phyloP scores from a whole-genome alignment of 2,797 vertebrate genomes.

The Pseudomugil gertrudae region DNA sequence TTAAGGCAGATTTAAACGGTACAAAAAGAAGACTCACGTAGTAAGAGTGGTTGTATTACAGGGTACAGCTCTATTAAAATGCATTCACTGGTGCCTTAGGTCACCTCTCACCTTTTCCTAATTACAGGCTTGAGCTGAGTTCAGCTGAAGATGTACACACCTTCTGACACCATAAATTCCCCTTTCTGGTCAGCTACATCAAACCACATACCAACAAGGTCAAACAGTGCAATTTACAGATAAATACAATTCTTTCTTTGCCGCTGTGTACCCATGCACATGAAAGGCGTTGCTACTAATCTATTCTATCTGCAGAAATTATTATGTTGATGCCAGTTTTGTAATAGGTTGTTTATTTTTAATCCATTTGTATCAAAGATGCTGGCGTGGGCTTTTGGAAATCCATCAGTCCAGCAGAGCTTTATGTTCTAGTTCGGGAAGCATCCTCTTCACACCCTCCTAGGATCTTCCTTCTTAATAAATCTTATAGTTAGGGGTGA shows the following conservation, averaged over 20 bases:
- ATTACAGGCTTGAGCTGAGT: conserved; percentile 53
- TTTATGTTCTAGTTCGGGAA: no score
- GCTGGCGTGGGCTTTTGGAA: no score
- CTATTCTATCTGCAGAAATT: no score
- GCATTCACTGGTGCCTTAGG: conserved; percentile 18
- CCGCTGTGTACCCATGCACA: neutral
- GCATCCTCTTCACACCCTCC: no score
- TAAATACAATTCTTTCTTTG: conserved; percentile 16
- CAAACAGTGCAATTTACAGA: conserved; percentile 21
- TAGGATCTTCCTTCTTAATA: no score
- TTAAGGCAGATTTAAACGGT: conserved; percentile 19
- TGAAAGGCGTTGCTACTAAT: no score
- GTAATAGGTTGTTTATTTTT: no score
- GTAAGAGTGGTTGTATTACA: conserved; percentile 59
- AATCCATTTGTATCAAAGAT: no score
- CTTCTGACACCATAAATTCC: conserved; percentile 54
- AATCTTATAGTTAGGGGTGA: no score
- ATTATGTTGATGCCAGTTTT: no score
- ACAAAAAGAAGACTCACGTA: conserved; percentile 19
- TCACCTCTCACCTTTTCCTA: conserved; percentile 59
- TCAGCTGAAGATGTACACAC: conserved; percentile 50
- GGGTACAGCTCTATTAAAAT: conserved; percentile 28
- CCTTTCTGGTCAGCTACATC: conserved; percentile 39
- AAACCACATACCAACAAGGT: conserved; percentile 44
- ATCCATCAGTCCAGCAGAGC: no score